phyloP scores from a whole-genome alignment of 2,113 vertebrate genomes.

The Gambusia affinis region DNA sequence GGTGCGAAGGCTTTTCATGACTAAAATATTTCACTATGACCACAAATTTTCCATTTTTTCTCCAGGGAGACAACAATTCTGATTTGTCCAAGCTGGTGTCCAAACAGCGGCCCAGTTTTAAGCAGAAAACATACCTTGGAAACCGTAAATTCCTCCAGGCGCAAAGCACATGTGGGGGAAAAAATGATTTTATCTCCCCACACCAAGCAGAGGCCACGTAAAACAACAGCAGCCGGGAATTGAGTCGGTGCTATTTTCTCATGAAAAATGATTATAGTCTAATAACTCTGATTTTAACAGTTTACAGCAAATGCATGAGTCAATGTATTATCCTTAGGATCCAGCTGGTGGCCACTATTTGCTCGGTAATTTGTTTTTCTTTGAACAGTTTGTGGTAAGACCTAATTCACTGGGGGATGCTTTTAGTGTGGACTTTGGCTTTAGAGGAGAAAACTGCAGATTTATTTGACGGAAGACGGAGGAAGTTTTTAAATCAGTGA shows the following conservation, averaged over 20 bases:
- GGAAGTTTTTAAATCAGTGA: constrained; percentile 22
- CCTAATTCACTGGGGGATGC: constrained; percentile 22
- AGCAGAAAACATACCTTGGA: constrained; percentile 21
- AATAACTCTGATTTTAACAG: constrained; percentile 70
- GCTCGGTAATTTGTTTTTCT: constrained; percentile 64
- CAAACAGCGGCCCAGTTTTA: constrained; percentile 12
- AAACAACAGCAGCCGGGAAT: constrained; percentile 19
- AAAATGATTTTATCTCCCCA: constrained; percentile 50
- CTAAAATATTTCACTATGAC: constrained; percentile 12
- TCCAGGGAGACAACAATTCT: constrained; percentile 8
- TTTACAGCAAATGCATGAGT: constrained; percentile 72
- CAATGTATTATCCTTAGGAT: constrained; percentile 34
- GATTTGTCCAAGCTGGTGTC: constrained; percentile 6
- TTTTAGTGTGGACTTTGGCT: constrained; percentile 7
- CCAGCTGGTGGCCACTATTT: constrained; percentile 49
- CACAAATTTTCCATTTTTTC: constrained; percentile 14
- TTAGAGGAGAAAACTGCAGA: constrained; percentile 23
- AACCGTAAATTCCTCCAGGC: constrained; percentile 38
- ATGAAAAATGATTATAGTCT: constrained; percentile 68
- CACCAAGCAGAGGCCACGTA: constrained; percentile 28
- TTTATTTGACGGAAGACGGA: constrained; percentile 9
- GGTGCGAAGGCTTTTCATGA: constrained; percentile 22
- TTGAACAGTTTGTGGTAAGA: constrained; percentile 51
- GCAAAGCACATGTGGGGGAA: constrained; percentile 33
- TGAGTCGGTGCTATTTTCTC: constrained; percentile 34